Evolutionary conservation across 2,797 vertebrate species (phyloP).

Genomic region (Peromyscus nudipes): DNA sequence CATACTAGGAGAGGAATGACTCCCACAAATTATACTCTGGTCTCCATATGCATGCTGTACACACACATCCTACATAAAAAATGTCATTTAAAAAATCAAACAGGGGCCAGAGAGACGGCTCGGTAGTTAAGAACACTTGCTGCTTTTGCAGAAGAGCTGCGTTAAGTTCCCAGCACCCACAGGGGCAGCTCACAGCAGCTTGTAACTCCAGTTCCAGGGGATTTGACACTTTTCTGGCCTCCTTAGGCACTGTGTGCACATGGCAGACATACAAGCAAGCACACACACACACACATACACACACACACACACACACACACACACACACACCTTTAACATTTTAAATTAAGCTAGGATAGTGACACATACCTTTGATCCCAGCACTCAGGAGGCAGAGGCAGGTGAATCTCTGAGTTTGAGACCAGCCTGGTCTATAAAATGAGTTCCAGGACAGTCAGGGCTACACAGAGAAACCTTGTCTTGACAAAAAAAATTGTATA

Average conservation of each 20-base stretch:
- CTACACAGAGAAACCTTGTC: not conserved
- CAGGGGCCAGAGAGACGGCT: not conserved
- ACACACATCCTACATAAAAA: not conserved
- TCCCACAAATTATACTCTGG: not conserved
- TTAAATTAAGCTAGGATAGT: not conserved
- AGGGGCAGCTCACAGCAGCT: not conserved
- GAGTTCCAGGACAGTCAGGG: not conserved
- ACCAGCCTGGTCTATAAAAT: not conserved
- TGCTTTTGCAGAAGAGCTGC: not conserved
- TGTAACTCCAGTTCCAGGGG: not conserved
- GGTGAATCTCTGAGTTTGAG: not conserved
- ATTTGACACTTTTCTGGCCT: not conserved
- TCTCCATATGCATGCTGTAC: not conserved
- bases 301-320: not conserved
- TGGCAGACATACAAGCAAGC: not conserved
- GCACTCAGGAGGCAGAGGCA: not conserved
- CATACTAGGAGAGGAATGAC: not conserved
- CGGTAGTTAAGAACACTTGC: too few species aligned
- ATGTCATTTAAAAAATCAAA: not conserved
- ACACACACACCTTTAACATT: too few species aligned
- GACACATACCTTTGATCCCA: not conserved
- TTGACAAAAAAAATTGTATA: not conserved
- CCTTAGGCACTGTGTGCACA: not conserved
- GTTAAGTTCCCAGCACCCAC: not conserved
- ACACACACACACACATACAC: not conserved